Percentiles rank a stretch among this genome's conserved stretches.
These are phyloP conservation scores for Tonatia bakeri DNA, from an alignment of 2,113 vertebrate species.

Conservation along the genomic window DNA sequence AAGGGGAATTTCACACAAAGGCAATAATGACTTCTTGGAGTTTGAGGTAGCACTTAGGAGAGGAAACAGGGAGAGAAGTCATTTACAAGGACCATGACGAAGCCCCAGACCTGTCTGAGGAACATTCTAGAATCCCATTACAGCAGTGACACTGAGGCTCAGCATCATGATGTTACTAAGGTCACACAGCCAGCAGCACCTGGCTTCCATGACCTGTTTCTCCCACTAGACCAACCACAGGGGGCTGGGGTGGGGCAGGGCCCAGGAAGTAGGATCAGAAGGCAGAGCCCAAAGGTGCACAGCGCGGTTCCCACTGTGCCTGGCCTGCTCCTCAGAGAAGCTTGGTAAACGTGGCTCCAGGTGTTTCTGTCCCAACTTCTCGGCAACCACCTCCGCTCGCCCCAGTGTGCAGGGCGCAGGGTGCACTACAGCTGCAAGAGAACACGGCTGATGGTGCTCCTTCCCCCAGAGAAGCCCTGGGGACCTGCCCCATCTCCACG, in stretches of 20 bases:
- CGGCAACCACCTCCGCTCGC: background rate
- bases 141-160: background rate
- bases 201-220: background rate
- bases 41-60: background rate
- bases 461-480: background rate
- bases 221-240: background rate
- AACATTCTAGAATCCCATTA: background rate
- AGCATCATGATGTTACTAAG: background rate
- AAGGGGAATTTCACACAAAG: background rate
- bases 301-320: accelerated
- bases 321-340: background rate
- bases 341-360: accelerated
- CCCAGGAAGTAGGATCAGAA: background rate
- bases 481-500: background rate
- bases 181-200: background rate
- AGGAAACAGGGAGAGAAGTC: background rate
- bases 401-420: background rate
- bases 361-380: background rate
- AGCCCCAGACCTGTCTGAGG: background rate
- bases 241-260: background rate
- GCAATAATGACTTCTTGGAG: background rate
- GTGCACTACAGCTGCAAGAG: background rate
- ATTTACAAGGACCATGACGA: background rate
- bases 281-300: background rate
- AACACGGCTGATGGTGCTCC: accelerated